Evolutionary conservation across 2,113 vertebrate genomes (phyloP).

Genomic region (Raja brachyura): DNA sequence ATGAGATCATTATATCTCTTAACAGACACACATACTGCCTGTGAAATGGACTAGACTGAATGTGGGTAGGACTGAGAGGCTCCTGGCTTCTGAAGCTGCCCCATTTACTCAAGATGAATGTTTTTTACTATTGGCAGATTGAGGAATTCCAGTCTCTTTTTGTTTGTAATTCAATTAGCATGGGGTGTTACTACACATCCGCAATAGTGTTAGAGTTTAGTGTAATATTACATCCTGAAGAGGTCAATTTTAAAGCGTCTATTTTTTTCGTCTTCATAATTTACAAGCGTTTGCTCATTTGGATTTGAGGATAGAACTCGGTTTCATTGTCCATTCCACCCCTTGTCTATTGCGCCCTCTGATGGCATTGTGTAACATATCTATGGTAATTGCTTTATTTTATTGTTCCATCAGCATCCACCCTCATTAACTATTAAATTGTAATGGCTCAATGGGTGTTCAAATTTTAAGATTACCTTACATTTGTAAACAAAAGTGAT

Average conservation of each 20-base stretch:
- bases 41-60: neutral
- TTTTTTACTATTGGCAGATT: neutral
- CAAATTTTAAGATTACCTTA: conserved; percentile 18
- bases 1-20: conserved; percentile 4
- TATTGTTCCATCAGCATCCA: neutral
- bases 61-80: neutral
- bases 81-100: neutral
- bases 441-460: neutral
- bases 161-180: neutral
- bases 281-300: neutral
- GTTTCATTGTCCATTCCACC: neutral
- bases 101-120: neutral
- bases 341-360: neutral
- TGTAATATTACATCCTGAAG: conserved; percentile 2
- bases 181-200: neutral
- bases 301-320: neutral
- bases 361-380: neutral
- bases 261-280: neutral
- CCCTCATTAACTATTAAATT: neutral
- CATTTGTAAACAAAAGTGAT: conserved; percentile 29
- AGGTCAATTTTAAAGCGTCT: neutral
- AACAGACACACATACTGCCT: neutral
- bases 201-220: neutral
- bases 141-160: neutral
- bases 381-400: neutral